These are phyloP conservation scores for Pseudobourletiella spinata DNA, from an alignment of 1,140 invertebrate genomes.

Conservation along the genomic window DNA sequence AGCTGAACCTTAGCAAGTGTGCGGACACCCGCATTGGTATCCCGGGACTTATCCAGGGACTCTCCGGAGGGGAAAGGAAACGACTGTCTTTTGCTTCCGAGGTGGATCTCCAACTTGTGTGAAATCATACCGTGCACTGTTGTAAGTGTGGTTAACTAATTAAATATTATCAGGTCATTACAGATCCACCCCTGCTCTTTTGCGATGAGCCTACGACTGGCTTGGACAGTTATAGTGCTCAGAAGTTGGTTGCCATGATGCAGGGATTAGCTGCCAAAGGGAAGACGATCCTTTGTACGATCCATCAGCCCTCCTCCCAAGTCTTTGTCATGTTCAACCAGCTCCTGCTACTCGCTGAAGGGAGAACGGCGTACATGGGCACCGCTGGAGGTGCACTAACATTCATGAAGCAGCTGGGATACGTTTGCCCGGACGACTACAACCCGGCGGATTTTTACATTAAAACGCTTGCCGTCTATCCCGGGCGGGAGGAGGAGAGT, in stretches of 20 bases:
- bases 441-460: conserved; percentile 65
- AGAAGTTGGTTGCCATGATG: conserved; percentile 59
- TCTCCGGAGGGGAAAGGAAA: conserved; percentile 46
- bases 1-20: conserved; percentile 56
- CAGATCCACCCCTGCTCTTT: conserved; percentile 65
- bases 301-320: conserved; percentile 79
- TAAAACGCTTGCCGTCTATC: conserved; percentile 51
- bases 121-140: background rate
- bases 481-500: conserved; percentile 46
- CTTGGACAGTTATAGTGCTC: conserved; percentile 69
- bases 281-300: conserved; percentile 70
- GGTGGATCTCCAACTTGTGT: conserved; percentile 34
- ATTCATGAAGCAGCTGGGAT: conserved; percentile 40
- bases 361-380: conserved; percentile 40
- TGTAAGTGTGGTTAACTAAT: background rate
- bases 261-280: conserved; percentile 53
- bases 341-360: conserved; percentile 66
- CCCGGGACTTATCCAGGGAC: conserved; percentile 34
- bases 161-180: conserved; percentile 50
- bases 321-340: conserved; percentile 72
- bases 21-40: conserved; percentile 45
- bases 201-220: conserved; percentile 76
- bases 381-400: conserved; percentile 8
- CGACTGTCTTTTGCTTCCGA: conserved; percentile 46
- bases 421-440: conserved; percentile 53